A percentile compares a stretch with the other conserved stretches of the same genome.
These are phyloP conservation scores for Fistularia tabacaria DNA, from an alignment of 2,797 vertebrate species.

Conservation along the genomic window DNA sequence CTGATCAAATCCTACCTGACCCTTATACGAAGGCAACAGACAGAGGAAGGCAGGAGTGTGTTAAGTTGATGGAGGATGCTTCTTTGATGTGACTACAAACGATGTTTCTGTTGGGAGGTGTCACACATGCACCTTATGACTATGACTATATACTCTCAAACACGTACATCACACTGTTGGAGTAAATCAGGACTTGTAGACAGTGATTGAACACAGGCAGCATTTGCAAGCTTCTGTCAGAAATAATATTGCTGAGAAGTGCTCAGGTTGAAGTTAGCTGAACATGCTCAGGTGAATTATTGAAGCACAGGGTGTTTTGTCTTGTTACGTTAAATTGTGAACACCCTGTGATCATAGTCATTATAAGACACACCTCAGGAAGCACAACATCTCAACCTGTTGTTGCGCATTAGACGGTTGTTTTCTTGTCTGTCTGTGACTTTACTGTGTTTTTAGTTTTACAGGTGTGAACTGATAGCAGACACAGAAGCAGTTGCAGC, in stretches of 20 bases:
- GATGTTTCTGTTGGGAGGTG: slow-evolving; percentile 58
- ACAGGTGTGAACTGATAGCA: slow-evolving; percentile 43
- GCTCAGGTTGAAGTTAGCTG: slow-evolving; percentile 38
- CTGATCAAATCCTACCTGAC: slow-evolving; percentile 76
- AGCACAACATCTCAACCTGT: slow-evolving; percentile 56
- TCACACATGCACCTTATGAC: slow-evolving; percentile 48
- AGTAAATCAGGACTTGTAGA: slow-evolving; percentile 43
- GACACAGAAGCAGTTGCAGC: slow-evolving; percentile 2
- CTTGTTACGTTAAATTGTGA: slow-evolving; percentile 66
- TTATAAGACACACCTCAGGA: slow-evolving; percentile 49
- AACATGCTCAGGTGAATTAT: slow-evolving; percentile 68
- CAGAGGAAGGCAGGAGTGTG: slow-evolving; percentile 24
- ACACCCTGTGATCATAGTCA: slow-evolving; percentile 66
- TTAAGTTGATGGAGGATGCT: slow-evolving; percentile 8
- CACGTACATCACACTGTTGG: slow-evolving; percentile 29
- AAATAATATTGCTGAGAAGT: slow-evolving; percentile 40
- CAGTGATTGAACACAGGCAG: slow-evolving; percentile 65
- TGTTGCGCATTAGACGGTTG: slow-evolving; percentile 58
- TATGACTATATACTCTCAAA: slow-evolving; percentile 41
- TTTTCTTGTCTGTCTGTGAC: slow-evolving; percentile 44
- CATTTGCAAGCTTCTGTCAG: slow-evolving; percentile 64
- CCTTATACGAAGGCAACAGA: slow-evolving; percentile 60
- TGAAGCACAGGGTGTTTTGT: slow-evolving; percentile 66
- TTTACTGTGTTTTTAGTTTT: slow-evolving; percentile 46
- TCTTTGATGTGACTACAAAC: slow-evolving; percentile 82